A percentile compares a stretch with the other conserved stretches of the same genome.
These are phyloP conservation scores for Berghia stephanieae DNA, from an alignment of 1,140 invertebrate species.

Conservation along the genomic window DNA sequence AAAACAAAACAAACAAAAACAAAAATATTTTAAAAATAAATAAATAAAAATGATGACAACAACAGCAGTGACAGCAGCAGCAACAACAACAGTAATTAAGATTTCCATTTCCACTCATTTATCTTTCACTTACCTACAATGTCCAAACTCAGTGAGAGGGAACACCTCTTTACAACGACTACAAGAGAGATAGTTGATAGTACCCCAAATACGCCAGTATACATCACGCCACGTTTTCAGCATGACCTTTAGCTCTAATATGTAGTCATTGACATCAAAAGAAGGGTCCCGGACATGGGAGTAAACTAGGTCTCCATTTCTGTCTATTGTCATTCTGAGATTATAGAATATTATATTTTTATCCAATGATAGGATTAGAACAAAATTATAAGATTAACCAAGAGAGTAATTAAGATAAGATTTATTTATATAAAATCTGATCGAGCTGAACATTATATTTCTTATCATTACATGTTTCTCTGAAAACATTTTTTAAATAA, in stretches of 20 bases:
- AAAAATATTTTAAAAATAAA: too few species aligned
- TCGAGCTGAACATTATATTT: too few species aligned
- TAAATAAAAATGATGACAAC: too few species aligned
- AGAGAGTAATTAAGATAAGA: too few species aligned
- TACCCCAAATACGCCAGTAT: constrained; percentile 91
- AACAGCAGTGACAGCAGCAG: too few species aligned
- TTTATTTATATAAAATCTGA: too few species aligned
- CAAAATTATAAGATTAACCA: too few species aligned
- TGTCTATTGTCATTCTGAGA: constrained; percentile 59
- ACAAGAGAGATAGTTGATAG: constrained; percentile 59
- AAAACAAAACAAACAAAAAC: too few species aligned
- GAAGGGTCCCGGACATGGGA: constrained; percentile 72
- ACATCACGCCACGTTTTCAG: constrained; percentile 87
- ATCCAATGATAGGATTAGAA: background rate
- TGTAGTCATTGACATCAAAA: constrained; percentile 86
- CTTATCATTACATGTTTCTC: too few species aligned
- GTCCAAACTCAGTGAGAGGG: constrained; percentile 59
- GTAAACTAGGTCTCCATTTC: constrained; percentile 53
- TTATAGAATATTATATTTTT: background rate
- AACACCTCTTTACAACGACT: constrained; percentile 59
- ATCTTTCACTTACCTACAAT: constrained; percentile 47
- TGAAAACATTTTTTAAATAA: too few species aligned
- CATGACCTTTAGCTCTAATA: constrained; percentile 78
- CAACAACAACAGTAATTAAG: too few species aligned
- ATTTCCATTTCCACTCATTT: background rate